These are phyloP conservation scores for Schizaphis graminum DNA, from an alignment of 2,888 invertebrate genomes.

Conservation along the genomic window DNA sequence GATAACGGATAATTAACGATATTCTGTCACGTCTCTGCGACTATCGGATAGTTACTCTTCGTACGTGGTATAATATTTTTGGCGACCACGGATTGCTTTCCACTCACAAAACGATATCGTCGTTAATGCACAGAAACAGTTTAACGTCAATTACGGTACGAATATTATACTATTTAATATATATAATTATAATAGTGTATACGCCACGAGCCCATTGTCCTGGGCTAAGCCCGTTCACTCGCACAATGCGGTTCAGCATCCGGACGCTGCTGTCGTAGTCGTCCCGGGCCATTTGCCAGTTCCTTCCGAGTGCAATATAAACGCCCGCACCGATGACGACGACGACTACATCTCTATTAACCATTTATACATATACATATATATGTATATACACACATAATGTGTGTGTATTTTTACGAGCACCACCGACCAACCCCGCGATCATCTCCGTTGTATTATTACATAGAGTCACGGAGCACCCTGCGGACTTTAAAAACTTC, in stretches of 20 bases:
- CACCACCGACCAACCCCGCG: not conserved
- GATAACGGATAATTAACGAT: not conserved
- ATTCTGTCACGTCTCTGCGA: not conserved
- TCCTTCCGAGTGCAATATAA: constrained; percentile 64
- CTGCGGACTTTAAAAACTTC: constrained; percentile 63
- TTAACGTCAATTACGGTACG: constrained; percentile 59
- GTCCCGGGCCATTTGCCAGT: constrained; percentile 65
- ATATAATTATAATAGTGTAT: not conserved
- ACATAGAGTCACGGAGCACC: not conserved
- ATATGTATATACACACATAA: not conserved
- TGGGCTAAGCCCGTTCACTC: not conserved
- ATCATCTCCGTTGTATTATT: not conserved
- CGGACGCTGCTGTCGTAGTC: not conserved
- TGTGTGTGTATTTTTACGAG: not conserved
- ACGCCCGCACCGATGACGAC: constrained; percentile 10
- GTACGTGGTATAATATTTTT: not conserved
- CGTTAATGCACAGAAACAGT: not conserved
- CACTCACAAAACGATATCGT: not conserved
- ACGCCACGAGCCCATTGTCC: constrained; percentile 20
- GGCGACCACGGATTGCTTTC: not conserved
- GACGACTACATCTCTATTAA: constrained; percentile 54
- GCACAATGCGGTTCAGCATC: not conserved
- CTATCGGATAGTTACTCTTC: no score
- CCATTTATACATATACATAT: constrained; percentile 14
- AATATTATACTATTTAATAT: not conserved